These are phyloP conservation scores for Malaclemys terrapin DNA, from an alignment of 2,113 vertebrate species.

Conservation along the genomic window DNA sequence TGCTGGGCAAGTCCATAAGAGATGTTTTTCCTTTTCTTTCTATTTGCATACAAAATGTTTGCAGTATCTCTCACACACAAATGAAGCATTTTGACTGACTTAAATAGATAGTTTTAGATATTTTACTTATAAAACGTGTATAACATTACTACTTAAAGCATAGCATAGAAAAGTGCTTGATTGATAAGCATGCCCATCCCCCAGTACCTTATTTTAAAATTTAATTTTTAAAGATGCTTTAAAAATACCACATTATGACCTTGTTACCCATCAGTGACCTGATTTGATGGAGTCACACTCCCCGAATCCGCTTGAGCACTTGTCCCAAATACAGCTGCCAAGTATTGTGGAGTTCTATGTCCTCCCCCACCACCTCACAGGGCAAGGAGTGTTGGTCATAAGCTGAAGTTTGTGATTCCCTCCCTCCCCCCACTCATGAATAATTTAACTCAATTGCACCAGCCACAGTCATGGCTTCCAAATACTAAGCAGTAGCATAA, in stretches of 20 bases:
- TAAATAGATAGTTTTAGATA: not conserved
- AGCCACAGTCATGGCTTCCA: not conserved
- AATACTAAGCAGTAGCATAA: not conserved
- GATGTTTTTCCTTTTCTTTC: not conserved
- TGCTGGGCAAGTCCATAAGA: conserved; percentile 4
- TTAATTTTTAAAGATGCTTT: not conserved
- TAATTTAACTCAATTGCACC: conserved; percentile 35
- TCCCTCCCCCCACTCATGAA: not conserved
- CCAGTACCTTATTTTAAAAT: not conserved
- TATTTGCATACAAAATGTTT: not conserved
- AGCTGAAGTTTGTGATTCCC: not conserved
- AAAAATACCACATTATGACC: not conserved
- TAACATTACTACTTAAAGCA: not conserved
- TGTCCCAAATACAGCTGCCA: not conserved
- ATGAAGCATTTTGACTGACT: not conserved
- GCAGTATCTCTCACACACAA: not conserved
- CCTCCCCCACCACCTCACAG: accelerated
- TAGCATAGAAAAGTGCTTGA: not conserved
- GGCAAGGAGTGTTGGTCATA: not conserved
- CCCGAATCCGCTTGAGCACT: not conserved
- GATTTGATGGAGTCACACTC: not conserved
- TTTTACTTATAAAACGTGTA: not conserved
- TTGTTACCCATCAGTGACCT: not conserved
- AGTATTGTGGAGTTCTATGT: not conserved
- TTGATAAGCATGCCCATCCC: not conserved